Conservation (phyloP, 2,113 vertebrate species). For the Rhinolophus ferrumequinum region DNA sequence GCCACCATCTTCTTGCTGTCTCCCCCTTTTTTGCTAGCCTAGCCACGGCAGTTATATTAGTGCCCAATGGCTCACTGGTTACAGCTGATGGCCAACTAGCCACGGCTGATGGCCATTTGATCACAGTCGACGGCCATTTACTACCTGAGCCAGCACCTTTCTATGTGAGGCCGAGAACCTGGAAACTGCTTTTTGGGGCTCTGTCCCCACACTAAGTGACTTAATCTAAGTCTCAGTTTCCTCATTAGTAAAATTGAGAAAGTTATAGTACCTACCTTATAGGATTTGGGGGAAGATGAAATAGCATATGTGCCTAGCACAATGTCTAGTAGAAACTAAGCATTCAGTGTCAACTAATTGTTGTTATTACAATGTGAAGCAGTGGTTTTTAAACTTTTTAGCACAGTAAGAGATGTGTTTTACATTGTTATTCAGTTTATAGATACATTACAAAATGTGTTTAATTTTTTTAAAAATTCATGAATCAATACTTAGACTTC, state of each 20-base stretch:
- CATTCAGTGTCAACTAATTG: not conserved
- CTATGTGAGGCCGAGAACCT: no score
- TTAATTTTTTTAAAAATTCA: not conserved
- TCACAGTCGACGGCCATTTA: no score
- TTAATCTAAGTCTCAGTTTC: not conserved
- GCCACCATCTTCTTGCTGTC: no score
- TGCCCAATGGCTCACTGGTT: no score
- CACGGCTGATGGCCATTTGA: no score
- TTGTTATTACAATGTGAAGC: not conserved
- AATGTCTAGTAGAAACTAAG: not conserved
- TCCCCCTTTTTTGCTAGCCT: no score
- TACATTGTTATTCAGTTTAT: not conserved
- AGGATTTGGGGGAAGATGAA: constrained; percentile 1
- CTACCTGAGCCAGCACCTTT: no score
- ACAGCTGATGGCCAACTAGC: no score
- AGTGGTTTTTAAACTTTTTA: not conserved
- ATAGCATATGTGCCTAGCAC: not conserved
- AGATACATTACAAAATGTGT: not conserved
- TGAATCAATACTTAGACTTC: not conserved
- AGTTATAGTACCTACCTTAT: not conserved
- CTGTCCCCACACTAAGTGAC: no score
- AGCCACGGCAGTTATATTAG: no score
- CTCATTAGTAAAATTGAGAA: not conserved
- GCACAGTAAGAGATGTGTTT: not conserved
- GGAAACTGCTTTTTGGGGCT: no score